A percentile compares a stretch with the other conserved stretches of the same genome.
Evolutionary conservation across 2,797 vertebrate species (phyloP).

Genomic region (Coreius guichenoti): DNA sequence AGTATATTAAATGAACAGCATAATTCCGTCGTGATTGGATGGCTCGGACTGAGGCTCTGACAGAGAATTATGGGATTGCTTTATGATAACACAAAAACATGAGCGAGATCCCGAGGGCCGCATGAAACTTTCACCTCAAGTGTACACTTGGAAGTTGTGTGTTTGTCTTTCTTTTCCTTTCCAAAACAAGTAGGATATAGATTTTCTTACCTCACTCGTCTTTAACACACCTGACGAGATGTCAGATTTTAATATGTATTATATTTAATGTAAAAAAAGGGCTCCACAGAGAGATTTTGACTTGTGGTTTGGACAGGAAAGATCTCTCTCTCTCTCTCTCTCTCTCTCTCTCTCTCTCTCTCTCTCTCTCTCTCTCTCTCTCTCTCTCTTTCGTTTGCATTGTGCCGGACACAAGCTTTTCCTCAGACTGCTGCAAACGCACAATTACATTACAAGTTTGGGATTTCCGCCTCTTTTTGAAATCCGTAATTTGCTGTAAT

Average conservation of each 20-base stretch:
- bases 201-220: constrained; percentile 16
- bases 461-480: constrained; percentile 72
- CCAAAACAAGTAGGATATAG: background rate
- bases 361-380: background rate
- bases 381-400: too few relatives aligned
- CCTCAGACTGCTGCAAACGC: constrained; percentile 50
- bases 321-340: background rate
- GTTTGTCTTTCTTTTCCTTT: constrained; percentile 2
- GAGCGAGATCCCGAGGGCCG: background rate
- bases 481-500: constrained; percentile 70
- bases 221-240: constrained; percentile 10
- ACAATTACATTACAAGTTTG: constrained; percentile 68
- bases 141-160: background rate
- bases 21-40: constrained; percentile 69
- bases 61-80: constrained; percentile 75
- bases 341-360: background rate
- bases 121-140: background rate
- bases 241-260: background rate
- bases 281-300: constrained; percentile 2
- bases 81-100: constrained; percentile 51
- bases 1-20: constrained; percentile 52
- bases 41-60: constrained; percentile 66
- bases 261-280: background rate
- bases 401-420: constrained; percentile 50
- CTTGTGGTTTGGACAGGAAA: constrained; percentile 50